Base-by-base conservation (phyloP, 2,888 invertebrate species). In the Drosophila neutralis region DNA sequence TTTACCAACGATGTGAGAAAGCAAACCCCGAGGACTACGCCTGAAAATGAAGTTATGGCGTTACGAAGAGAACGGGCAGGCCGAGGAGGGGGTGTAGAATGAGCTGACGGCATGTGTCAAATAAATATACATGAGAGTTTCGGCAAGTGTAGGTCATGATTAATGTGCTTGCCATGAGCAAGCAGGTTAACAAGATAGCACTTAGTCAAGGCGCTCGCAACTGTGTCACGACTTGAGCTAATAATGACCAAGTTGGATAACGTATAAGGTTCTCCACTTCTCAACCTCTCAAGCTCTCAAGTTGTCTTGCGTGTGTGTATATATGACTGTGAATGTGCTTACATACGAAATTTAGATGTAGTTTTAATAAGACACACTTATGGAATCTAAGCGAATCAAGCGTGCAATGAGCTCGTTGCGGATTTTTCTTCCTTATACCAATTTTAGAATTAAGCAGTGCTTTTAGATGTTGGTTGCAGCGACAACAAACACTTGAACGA, bases 1-100 rank as follows among this genome's bases (percentile, higher is more conserved):
- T 78, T 63, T 59, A 82, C 79, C 45, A 65, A 83, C 72, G 86
- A 73, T 83, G 67, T 80, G 72, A 42, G 53, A 42, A 21, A 29
- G 49, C 63, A 51, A 36, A 15, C 42, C 35, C 49, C 38, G 21
- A 48, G 63, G 61, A 52, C 58, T 10, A 24, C 6, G 53, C 24
- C 13, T 36, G 18, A 29, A 15, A 15, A 31, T 35, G 24, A 42
- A 27, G 35, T 35, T 18, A 13, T 10, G 2, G 33, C 18, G n/a
- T 10, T 45, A 8, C 2, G 15, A 2, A 24, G 24, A 2, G 45
- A 2, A 7, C 4, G 45, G 2, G 4, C 8, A 1, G 7, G 45
- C 21, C 15, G 15, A 8, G 31, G 13, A 11, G 35, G n/a, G 7
- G 27, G 10, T 36, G 33, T 15, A 13, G 68, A 21, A 27, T 21